Percentiles rank a stretch among this genome's conserved stretches.
Conservation (phyloP, 2,888 invertebrate genomes). For the Andrena chrysosceles region DNA sequence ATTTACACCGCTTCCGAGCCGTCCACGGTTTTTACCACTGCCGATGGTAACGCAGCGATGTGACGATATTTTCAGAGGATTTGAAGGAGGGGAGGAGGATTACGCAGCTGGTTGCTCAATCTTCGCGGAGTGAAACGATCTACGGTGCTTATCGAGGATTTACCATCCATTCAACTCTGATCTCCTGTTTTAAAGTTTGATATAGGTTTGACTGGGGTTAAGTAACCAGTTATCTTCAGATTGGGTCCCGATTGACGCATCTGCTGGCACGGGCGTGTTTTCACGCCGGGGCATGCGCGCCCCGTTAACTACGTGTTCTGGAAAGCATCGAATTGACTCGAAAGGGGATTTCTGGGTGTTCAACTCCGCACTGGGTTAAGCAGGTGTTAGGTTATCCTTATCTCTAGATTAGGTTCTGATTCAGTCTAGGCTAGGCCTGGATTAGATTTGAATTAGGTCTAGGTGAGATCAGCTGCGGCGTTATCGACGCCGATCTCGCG, state of each 20-base stretch:
- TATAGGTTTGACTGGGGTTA: not conserved
- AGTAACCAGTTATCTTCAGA: no score
- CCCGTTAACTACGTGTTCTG: no score
- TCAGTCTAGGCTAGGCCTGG: not conserved
- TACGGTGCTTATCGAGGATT: no score
- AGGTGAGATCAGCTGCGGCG: not conserved
- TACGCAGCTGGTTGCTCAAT: not conserved
- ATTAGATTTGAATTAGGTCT: not conserved
- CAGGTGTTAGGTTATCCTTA: no score
- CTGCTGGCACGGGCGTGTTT: no score
- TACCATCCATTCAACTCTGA: no score
- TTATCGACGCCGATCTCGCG: not conserved
- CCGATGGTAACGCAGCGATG: not conserved
- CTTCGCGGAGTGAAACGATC: not conserved
- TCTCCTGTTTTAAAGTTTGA: not conserved
- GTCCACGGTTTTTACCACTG: not conserved
- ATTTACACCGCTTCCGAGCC: conserved; percentile 31
- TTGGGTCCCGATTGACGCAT: no score
- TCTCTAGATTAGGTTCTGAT: no score
- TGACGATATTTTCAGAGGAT: not conserved
- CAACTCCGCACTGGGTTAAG: no score
- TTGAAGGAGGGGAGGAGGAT: not conserved
- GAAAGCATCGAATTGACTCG: no score
- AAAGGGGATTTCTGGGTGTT: no score
- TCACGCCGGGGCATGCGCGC: no score